phyloP scores from a whole-genome alignment of 1,140 invertebrate genomes.

The Tribolium madens region DNA sequence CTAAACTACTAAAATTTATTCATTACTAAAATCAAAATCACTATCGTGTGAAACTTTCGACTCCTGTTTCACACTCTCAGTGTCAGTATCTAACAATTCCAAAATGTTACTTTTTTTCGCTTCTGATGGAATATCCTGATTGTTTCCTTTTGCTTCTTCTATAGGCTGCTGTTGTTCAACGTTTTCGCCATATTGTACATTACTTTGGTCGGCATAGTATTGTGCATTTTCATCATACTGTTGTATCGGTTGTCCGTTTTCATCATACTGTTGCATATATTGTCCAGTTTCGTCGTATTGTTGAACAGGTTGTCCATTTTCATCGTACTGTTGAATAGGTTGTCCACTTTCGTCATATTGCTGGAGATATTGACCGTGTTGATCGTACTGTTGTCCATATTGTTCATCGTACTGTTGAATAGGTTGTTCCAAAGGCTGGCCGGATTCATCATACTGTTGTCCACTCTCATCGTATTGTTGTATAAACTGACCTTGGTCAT shows the following conservation, averaged over 20 bases:
- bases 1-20: background rate
- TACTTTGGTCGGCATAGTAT: background rate
- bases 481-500: background rate
- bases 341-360: constrained; percentile 46
- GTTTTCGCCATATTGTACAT: constrained; percentile 24
- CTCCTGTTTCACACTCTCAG: constrained; percentile 51
- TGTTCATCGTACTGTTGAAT: constrained; percentile 39
- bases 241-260: constrained; percentile 9
- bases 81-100: constrained; percentile 54
- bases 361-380: background rate
- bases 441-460: constrained; percentile 40
- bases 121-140: background rate
- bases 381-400: background rate
- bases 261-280: constrained; percentile 40
- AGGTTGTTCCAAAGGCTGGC: no score
- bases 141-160: background rate
- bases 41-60: constrained; percentile 36
- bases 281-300: constrained; percentile 43
- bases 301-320: constrained; percentile 18
- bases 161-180: background rate
- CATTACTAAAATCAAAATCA: constrained; percentile 42
- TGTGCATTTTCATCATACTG: constrained; percentile 39
- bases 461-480: no score
- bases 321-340: constrained; percentile 29
- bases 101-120: constrained; percentile 43